Evolutionary conservation across 2,888 invertebrate species (phyloP).

Genomic region (Drosophila maculinotata): DNA sequence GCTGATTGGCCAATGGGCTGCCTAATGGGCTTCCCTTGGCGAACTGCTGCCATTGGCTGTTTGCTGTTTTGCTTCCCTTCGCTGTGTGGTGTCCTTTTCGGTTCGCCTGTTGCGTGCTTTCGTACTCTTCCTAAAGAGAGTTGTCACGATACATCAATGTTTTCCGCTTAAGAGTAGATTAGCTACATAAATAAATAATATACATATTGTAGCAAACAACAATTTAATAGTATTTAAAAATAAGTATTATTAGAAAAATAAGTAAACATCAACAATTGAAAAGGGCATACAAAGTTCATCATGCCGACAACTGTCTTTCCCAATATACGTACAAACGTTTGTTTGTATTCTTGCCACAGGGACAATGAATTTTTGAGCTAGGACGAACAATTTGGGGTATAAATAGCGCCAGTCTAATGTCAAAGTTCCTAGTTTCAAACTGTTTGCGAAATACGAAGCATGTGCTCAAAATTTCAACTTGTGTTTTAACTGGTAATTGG

Average conservation of each 20-base stretch:
- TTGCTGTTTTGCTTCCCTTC: conserved; percentile 15
- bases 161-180: neutral
- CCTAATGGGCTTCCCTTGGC: conserved; percentile 25
- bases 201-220: neutral
- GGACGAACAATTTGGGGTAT: conserved; percentile 48
- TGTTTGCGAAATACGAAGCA: conserved; percentile 22
- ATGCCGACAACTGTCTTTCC: accelerated
- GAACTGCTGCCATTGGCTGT: conserved; percentile 53
- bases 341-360: conserved; percentile 13
- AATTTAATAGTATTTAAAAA: no score
- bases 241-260: no score
- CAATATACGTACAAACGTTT: neutral
- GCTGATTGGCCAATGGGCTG: conserved; percentile 52
- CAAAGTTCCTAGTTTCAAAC: conserved; percentile 43
- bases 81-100: conserved; percentile 14
- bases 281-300: conserved; percentile 14
- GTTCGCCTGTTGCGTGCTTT: conserved; percentile 22
- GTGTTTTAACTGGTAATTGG: conserved; percentile 30
- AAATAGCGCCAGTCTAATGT: conserved; percentile 50
- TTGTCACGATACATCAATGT: neutral
- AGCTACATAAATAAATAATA: neutral
- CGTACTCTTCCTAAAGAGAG: conserved; percentile 3
- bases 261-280: neutral
- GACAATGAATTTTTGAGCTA: conserved; percentile 18
- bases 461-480: conserved; percentile 1